Base-by-base conservation (phyloP, 2,888 invertebrate genomes). In the Amphiduros pacificus region DNA sequence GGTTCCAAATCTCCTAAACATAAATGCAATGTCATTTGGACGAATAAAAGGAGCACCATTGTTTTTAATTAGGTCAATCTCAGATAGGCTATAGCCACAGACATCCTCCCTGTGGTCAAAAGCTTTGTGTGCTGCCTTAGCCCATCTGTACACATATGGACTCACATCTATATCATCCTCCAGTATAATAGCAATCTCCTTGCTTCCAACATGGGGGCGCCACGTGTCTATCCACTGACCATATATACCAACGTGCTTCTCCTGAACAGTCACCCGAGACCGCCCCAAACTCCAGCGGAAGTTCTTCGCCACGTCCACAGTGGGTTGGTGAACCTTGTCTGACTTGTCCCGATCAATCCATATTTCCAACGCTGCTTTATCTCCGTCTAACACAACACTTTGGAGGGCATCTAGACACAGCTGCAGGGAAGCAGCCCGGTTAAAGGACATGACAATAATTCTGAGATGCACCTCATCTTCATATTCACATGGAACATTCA, bases 81-180 rank as follows among this genome's bases (percentile, higher is more conserved):
- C 44, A 9, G 44, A 44, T 5, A 76, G 63, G 2, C 71, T 59
- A 57, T 65, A 75, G 2, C 74, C 76, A 55, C 70, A 69, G 3
- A 75, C 63, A 44, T 70, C 65, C 3, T 63, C 52, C n/a, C 55
- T 24, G 5, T 50, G 36, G 29, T 69, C 69, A 56, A 74, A 77
- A 20, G 71, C 69, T 4, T 55, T 56, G 54, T 73, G 74, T 17
- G 73, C 75, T 20, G 67, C 62, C 62, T 71, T 73, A 28, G 76
- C 55, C 72, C 74, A 77, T 40, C 66, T 63, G 58, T 74, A 77
- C 31, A 73, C 71, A 53, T 66, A 70, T 27, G 65, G 71, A 0
- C 76, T 76, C 2, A 77, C 69, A 17, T 71, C 69, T 14, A 74
- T 44, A 56, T 77, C 77, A 51, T 77, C 77, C 54, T 77, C 77